These are phyloP conservation scores for Drosophila helvetica DNA, from an alignment of 2,888 invertebrate genomes.

Conservation along the genomic window DNA sequence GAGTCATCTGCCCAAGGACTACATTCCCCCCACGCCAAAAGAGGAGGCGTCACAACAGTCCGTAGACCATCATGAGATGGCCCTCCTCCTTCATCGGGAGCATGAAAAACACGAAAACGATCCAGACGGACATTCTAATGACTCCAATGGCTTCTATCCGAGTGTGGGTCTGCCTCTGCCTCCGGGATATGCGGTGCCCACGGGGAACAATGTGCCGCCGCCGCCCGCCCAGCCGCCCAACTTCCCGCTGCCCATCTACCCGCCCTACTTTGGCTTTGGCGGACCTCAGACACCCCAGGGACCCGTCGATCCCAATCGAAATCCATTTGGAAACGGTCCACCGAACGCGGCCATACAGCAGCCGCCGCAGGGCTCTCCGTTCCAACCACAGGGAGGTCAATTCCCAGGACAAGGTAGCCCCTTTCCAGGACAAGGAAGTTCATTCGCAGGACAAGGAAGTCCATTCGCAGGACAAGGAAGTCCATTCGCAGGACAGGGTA, in stretches of 20 bases:
- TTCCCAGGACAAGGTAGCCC: constrained; percentile 5
- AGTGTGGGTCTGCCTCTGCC: constrained; percentile 56
- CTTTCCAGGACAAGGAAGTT: constrained; percentile 6
- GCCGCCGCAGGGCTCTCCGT: neutral
- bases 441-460: constrained; percentile 21
- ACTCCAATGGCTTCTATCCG: constrained; percentile 49
- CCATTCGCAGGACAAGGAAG: constrained; percentile 17
- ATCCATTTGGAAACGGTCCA: constrained; percentile 14
- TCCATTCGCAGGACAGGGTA: constrained; percentile 3
- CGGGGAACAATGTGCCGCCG: constrained; percentile 46
- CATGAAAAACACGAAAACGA: neutral
- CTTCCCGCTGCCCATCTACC: constrained; percentile 68
- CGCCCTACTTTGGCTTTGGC: constrained; percentile 68
- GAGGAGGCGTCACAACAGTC: neutral
- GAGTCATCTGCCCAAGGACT: constrained; percentile 42
- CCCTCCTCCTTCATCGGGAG: too few species aligned
- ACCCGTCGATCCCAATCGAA: constrained; percentile 19
- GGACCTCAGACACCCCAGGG: constrained; percentile 14
- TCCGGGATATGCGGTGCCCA: constrained; percentile 59
- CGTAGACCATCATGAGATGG: constrained; percentile 26
- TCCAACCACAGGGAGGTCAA: constrained; percentile 1
- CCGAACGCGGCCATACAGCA: constrained; percentile 27
- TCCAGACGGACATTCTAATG: constrained; percentile 1
- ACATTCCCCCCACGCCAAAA: constrained; percentile 27
- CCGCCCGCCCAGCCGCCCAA: constrained; percentile 53